These are phyloP conservation scores for Tangara arthus DNA, from an alignment of 2,797 vertebrate species.

Conservation along the genomic window DNA sequence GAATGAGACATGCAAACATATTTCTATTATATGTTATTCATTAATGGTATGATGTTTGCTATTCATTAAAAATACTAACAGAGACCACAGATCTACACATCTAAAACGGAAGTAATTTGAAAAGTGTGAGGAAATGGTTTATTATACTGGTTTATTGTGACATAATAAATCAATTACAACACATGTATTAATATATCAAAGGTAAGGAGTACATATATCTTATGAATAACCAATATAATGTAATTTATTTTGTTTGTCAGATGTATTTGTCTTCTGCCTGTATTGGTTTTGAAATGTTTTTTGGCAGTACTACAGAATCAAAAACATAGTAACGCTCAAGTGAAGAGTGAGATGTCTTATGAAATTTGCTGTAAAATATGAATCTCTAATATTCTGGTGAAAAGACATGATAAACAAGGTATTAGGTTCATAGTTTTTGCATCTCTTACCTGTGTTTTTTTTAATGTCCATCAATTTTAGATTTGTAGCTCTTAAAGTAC, in stretches of 20 bases:
- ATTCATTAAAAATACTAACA: neutral
- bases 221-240: neutral
- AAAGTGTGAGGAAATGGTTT: neutral
- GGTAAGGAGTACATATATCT: neutral
- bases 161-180: neutral
- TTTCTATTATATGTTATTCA: neutral
- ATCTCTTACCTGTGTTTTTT: neutral
- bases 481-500: neutral
- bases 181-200: neutral
- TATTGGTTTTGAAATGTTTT: constrained; percentile 5
- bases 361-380: neutral
- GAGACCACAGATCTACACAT: neutral
- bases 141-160: neutral
- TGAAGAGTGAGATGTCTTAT: constrained; percentile 17
- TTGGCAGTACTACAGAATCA: neutral
- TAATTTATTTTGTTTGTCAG: neutral
- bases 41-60: neutral
- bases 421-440: neutral
- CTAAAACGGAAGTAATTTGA: neutral
- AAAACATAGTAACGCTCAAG: neutral
- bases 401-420: neutral
- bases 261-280: neutral
- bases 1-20: no score
- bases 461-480: neutral
- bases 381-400: neutral